Percentiles rank a stretch among this genome's conserved stretches.
Evolutionary conservation across 1,140 invertebrate species (phyloP).

Genomic region (Tetragonula clypearis): DNA sequence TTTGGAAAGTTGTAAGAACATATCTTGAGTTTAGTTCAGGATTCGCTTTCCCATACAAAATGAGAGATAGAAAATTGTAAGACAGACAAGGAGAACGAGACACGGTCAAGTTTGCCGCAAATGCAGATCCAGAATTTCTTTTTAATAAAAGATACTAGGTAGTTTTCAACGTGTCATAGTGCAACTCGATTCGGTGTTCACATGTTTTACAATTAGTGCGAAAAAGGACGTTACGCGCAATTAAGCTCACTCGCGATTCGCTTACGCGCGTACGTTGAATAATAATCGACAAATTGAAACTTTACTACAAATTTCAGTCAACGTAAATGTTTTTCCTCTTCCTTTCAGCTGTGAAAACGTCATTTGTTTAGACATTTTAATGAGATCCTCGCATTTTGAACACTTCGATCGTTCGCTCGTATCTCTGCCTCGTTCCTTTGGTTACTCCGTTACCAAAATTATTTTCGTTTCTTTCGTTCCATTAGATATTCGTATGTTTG

Average conservation of each 20-base stretch:
- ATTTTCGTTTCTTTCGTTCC: neutral
- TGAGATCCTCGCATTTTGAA: slow-evolving; percentile 12
- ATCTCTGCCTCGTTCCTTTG: neutral
- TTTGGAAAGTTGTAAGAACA: no score
- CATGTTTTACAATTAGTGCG: slow-evolving; percentile 8
- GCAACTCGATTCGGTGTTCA: slow-evolving; percentile 45
- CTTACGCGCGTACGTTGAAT: slow-evolving; percentile 61
- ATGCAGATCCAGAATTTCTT: slow-evolving; percentile 1
- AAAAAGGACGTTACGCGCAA: slow-evolving; percentile 55
- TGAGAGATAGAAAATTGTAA: neutral
- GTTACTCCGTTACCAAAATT: neutral
- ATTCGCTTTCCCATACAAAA: neutral
- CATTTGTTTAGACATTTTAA: slow-evolving; percentile 38
- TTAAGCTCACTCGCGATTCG: slow-evolving; percentile 56
- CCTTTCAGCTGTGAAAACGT: neutral
- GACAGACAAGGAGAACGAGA: no score
- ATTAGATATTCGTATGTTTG: no score
- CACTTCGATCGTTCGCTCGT: slow-evolving; percentile 22
- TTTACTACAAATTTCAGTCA: slow-evolving; percentile 36
- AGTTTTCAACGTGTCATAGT: slow-evolving; percentile 14
- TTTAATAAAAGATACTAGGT: neutral
- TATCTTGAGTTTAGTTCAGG: neutral
- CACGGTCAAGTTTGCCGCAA: neutral
- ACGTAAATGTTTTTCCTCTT: neutral
- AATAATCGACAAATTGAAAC: slow-evolving; percentile 64